Evolutionary conservation across 2,113 vertebrate species (phyloP).

Genomic region (Chloroceryle aenea): DNA sequence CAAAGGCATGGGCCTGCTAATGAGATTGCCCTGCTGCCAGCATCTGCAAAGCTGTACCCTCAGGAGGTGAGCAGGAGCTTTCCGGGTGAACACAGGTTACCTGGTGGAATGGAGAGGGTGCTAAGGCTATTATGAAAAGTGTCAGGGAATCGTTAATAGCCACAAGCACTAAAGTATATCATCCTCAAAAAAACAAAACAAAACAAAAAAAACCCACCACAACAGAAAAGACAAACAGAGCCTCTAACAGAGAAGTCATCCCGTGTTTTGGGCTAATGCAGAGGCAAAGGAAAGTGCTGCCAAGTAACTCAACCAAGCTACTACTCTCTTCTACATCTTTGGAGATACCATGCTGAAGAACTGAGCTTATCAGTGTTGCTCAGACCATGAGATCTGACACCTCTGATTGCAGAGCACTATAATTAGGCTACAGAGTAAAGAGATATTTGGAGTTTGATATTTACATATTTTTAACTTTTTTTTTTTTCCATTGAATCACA

Average conservation of each 20-base stretch:
- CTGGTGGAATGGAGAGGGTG: slow-evolving; percentile 10
- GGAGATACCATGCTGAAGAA: not conserved
- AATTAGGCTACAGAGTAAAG: not conserved
- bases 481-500: not conserved
- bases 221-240: not conserved
- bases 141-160: slow-evolving; percentile 26
- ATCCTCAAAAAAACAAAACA: not conserved
- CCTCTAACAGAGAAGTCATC: not conserved
- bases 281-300: not conserved
- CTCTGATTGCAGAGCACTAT: accelerated
- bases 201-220: too few relatives aligned
- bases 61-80: not conserved
- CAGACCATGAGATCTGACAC: not conserved
- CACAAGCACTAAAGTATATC: not conserved
- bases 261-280: not conserved
- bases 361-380: not conserved
- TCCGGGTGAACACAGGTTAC: slow-evolving; percentile 46
- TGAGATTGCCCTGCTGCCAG: slow-evolving; percentile 43
- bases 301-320: not conserved
- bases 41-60: slow-evolving; percentile 49
- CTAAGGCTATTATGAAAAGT: not conserved
- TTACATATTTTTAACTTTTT: not conserved
- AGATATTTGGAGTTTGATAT: not conserved
- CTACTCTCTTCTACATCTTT: not conserved
- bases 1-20: slow-evolving; percentile 54